Conservation (phyloP, 2,113 vertebrate species). For the Gopherus evgoodei region DNA sequence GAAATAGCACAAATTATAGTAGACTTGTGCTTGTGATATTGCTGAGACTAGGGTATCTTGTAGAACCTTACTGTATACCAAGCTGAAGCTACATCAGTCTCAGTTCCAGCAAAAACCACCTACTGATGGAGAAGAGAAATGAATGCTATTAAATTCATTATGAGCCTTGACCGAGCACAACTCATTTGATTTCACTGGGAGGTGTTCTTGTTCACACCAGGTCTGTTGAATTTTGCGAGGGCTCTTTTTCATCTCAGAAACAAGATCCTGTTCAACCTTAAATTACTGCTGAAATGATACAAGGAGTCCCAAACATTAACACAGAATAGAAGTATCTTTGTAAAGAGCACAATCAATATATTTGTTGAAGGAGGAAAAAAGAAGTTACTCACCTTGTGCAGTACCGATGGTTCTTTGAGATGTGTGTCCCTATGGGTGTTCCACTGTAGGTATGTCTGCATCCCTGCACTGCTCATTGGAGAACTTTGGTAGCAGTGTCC, state of each 20-base stretch:
- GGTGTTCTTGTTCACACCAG: background rate
- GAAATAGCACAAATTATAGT: background rate
- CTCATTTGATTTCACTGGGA: no score
- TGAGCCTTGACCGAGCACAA: background rate
- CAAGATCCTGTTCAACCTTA: background rate
- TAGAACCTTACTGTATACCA: background rate
- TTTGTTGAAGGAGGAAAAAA: background rate
- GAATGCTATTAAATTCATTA: background rate
- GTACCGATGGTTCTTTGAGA: no score
- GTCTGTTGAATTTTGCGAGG: background rate
- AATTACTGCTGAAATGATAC: background rate
- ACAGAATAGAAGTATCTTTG: background rate
- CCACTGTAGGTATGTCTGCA: no score
- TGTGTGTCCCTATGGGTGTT: no score
- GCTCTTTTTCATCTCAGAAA: background rate
- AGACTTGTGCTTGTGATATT: background rate
- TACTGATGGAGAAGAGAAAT: background rate
- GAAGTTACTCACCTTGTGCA: background rate
- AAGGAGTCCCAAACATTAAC: background rate
- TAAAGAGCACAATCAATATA: fast-evolving
- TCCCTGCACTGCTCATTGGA: no score
- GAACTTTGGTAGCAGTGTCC: no score
- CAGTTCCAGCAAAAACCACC: background rate
- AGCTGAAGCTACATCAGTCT: background rate
- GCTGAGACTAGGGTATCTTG: background rate